Evolutionary conservation across 1,140 invertebrate genomes (phyloP).

Genomic region (Coelopa frigida): DNA sequence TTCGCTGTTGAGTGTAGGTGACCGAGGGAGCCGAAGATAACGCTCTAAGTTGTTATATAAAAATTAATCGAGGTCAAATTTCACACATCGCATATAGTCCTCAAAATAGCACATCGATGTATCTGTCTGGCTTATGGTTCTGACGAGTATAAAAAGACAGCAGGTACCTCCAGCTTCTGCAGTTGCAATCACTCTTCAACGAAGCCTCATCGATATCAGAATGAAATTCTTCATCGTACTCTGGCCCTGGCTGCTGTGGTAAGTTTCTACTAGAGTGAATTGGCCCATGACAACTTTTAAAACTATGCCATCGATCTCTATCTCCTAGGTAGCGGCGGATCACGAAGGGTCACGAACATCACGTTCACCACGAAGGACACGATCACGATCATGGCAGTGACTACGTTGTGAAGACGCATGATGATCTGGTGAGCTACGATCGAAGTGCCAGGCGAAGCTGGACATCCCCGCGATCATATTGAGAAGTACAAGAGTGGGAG

Average conservation of each 20-base stretch:
- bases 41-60: too few species aligned
- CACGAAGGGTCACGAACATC: constrained; percentile 17
- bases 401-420: constrained; percentile 33
- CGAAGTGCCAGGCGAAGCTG: constrained; percentile 21
- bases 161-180: too few species aligned
- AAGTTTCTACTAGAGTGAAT: constrained; percentile 4
- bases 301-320: not conserved
- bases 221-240: constrained; percentile 14
- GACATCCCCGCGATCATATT: constrained; percentile 25
- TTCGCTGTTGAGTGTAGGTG: too few species aligned
- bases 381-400: constrained; percentile 11
- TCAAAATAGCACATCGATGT: too few species aligned
- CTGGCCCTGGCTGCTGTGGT: constrained; percentile 7
- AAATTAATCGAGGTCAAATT: too few species aligned
- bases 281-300: not conserved
- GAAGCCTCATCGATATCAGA: constrained; percentile 4
- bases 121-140: too few species aligned
- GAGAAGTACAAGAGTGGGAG: constrained; percentile 33
- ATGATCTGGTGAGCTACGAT: constrained; percentile 27
- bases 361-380: constrained; percentile 14
- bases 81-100: too few species aligned
- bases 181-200: too few species aligned
- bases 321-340: constrained; percentile 11
- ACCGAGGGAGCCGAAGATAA: too few species aligned
- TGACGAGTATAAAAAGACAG: too few species aligned